A percentile compares a stretch with the other conserved stretches of the same genome.
Evolutionary conservation across 2,113 vertebrate species (phyloP).

Genomic region (Varanus komodoensis): DNA sequence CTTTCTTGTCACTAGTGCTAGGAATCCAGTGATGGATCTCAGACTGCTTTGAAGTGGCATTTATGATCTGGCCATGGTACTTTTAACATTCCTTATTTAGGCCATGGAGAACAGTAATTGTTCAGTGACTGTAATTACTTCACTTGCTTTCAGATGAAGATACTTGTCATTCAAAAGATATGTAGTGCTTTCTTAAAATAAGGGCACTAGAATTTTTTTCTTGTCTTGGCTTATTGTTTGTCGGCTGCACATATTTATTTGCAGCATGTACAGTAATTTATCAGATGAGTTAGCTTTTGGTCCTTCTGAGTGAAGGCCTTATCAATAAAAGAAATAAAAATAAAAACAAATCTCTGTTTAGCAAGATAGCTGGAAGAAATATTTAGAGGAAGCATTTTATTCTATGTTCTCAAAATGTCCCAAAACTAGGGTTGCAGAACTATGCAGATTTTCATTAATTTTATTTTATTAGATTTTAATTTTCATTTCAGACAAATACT

Average conservation of each 20-base stretch:
- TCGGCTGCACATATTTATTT: background rate
- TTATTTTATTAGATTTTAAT: background rate
- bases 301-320: slow-evolving; percentile 35
- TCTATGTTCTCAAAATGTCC: slow-evolving; percentile 1
- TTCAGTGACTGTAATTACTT: background rate
- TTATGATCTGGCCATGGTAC: background rate
- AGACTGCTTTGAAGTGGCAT: background rate
- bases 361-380: slow-evolving; percentile 46
- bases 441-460: background rate
- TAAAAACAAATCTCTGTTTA: slow-evolving; percentile 37
- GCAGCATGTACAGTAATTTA: background rate
- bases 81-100: background rate
- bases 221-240: background rate
- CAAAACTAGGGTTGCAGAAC: background rate
- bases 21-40: background rate
- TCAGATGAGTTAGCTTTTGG: background rate
- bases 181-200: background rate
- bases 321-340: background rate
- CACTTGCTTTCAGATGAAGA: background rate
- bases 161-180: background rate
- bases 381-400: background rate
- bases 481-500: background rate
- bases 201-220: background rate
- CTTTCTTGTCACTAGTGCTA: background rate
- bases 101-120: background rate